phyloP scores from a whole-genome alignment of 1,140 invertebrate species.

The Scaptomyza montana region DNA sequence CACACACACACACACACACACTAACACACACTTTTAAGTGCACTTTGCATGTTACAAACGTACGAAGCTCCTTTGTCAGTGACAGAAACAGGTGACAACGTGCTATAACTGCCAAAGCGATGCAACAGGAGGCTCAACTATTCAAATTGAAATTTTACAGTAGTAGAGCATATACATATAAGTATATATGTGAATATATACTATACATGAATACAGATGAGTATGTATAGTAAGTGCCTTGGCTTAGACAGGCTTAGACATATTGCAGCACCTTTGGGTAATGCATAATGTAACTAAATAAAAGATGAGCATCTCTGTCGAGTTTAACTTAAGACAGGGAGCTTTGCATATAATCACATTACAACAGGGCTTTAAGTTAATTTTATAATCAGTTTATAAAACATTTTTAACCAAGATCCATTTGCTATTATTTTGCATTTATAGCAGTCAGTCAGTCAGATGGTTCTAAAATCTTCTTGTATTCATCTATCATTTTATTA shows the following conservation, averaged over 20 bases:
- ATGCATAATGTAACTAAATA: constrained; percentile 17
- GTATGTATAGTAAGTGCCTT: neutral
- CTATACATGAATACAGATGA: neutral
- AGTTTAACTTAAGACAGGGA: neutral
- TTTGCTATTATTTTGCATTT: too few relatives aligned
- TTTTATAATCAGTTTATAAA: too few relatives aligned
- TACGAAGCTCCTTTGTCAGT: constrained; percentile 67
- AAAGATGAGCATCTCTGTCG: neutral
- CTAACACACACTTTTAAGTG: constrained; percentile 28
- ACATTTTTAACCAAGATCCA: neutral
- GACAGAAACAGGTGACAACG: constrained; percentile 62
- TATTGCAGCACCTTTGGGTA: neutral
- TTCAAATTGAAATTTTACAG: constrained; percentile 33
- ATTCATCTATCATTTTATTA: constrained; percentile 21
- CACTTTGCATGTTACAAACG: constrained; percentile 42
- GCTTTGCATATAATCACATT: neutral
- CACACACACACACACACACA: constrained; percentile 11
- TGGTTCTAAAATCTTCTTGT: neutral
- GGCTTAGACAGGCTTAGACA: constrained; percentile 13
- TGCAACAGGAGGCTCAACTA: constrained; percentile 7
- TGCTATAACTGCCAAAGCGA: constrained; percentile 41
- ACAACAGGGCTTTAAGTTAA: too few relatives aligned
- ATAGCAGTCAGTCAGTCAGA: too few relatives aligned
- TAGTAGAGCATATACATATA: constrained; percentile 8
- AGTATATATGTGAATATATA: neutral